Base-by-base conservation (phyloP, 2,113 vertebrate species). In the Nyctereutes procyonoides region DNA sequence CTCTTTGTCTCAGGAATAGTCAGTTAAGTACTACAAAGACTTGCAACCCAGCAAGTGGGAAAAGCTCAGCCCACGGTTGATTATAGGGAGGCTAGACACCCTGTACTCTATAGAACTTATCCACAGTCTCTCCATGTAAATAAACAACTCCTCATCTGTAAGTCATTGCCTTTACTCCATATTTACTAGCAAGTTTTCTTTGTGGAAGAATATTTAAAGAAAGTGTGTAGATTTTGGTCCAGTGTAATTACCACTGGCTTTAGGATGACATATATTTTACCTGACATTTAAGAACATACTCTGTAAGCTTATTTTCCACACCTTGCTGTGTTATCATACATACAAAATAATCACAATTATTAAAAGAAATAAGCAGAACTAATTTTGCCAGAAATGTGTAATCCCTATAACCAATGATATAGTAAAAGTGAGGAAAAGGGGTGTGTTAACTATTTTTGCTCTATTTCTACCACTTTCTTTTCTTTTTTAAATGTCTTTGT, bases 1-100 rank as follows among this genome's bases (percentile, higher is more conserved):
- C 43, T 67, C 71, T 97, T 92, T 96, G 87, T 96, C 84, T 96
- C 65, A 38, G 80, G 26, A 95, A 96, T 32, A 88, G 3, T 32
- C 73, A 83, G 92, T 17, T 20, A 88, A 95, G 65, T 88, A 74
- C 84, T 67, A 91, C 65, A 84, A 89, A 93, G 28, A 53, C 43
- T 58, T 24, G 9, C 43, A 15, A 0, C 17, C 51, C 56, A 85
- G 38, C 16, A 43, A 90, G n/a, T 38, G 28, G 51, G 88, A 85
- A 35, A 80, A 83, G 22, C 63, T 55, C 81, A 88, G 79, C 48
- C 38, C 26, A 92, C 16, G 43, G 26, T 38, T n/a, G 35, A 24
- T 55, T 19, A 32, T 38, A 80, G 48, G 43, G n/a, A 89, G 10
- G 7, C n/a, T 87, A 69, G 71, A 24, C 38, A 28, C 35, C 8